Base-by-base conservation (phyloP, 2,113 vertebrate species). In the Gopherus evgoodei region DNA sequence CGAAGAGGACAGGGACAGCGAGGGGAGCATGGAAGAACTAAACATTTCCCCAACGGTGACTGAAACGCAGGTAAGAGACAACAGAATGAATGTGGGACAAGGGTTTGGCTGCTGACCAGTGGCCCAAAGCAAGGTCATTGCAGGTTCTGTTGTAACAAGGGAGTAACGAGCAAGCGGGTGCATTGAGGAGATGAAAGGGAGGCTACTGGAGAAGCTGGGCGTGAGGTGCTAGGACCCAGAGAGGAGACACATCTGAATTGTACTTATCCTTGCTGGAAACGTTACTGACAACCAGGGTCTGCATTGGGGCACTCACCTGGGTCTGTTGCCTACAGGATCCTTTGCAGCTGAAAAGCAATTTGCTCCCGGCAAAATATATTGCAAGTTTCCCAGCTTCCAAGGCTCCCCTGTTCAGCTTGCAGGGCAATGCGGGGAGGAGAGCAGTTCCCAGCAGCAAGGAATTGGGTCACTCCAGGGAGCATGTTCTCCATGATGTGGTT, bases 1-100 rank as follows among this genome's bases (percentile, higher is more conserved):
- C 0, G 47, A n/a, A 0, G 75, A 69, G 29, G 5, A 5, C 42
- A 21, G 49, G 0, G 38, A 9, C 87, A 82, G 29, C 4, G 38
- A 84, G 53, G 90, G 59, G 42, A 90, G 80, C 21, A 1, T 84
- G 52, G 96, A 95, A 84, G 86, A 13, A 86, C 11, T 31, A 16
- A 89, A 83, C 0, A 0, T n/a, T 0, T 24, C 86, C 47, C 72
- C 88, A 0, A 13, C 88, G 44, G 79, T 1, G 82, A 50, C 87
- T 29, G 3, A 49, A 7, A 4, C 25, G 13, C 87, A 65, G 90
- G 93, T 79, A 89, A 96, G 79, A 22, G 19, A 10, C 69, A 1
- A 17, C 4, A 4, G 5, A 35, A 21, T 2, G 59, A 59, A 14
- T 4, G 38, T 56, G 7, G 24, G 2, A 27, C 24, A 14, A 56